Percentiles rank a stretch among this genome's conserved stretches.
Conservation (phyloP, 2,113 vertebrate genomes). For the Typhlomys cinereus region DNA sequence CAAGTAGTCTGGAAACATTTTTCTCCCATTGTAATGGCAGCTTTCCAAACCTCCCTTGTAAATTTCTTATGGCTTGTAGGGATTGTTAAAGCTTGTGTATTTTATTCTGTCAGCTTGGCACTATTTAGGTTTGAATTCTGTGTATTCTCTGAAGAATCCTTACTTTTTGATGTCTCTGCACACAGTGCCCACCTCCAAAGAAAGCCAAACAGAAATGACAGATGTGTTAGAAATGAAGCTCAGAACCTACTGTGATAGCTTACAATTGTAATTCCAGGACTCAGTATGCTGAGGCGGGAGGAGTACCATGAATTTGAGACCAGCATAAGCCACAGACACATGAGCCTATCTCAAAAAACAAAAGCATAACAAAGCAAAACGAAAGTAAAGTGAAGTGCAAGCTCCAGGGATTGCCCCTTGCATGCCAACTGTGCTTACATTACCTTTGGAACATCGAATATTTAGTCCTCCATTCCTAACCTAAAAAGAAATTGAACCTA, state of each 20-base stretch:
- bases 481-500: not conserved
- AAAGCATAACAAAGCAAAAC: too few relatives aligned
- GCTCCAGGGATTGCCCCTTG: not conserved
- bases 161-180: not conserved
- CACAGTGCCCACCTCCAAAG: not conserved
- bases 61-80: not conserved
- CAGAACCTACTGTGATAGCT: not conserved
- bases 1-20: not conserved
- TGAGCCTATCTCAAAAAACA: not conserved
- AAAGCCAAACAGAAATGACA: too few relatives aligned
- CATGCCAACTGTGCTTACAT: not conserved
- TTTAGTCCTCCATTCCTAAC: not conserved
- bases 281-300: not conserved
- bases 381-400: not conserved
- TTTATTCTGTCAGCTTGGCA: not conserved
- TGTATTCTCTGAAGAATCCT: not conserved
- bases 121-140: not conserved
- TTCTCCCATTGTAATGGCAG: not conserved
- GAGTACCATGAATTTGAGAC: not conserved
- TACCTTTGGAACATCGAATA: not conserved
- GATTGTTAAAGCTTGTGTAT: not conserved
- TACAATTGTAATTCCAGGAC: not conserved
- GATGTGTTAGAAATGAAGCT: not conserved
- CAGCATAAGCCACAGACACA: not conserved
- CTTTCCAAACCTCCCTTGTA: not conserved